Conservation (phyloP, 2,113 vertebrate species). For the Dromaius novaehollandiae region DNA sequence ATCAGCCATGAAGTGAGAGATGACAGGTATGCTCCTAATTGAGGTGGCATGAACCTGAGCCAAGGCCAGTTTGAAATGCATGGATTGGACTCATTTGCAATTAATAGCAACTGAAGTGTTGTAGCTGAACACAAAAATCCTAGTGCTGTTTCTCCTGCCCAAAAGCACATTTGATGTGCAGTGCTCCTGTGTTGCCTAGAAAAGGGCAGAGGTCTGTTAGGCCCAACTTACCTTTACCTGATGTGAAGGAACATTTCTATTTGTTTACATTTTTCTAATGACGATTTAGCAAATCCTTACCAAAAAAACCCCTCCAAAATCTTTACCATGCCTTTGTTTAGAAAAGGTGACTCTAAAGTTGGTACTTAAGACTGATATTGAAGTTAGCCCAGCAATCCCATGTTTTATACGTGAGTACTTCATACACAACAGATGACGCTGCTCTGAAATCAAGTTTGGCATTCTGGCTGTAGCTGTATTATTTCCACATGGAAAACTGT, state of each 20-base stretch:
- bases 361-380: neutral
- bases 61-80: neutral
- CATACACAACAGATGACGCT: neutral
- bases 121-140: neutral
- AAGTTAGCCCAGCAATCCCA: neutral
- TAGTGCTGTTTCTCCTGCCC: neutral
- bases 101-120: neutral
- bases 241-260: neutral
- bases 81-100: neutral
- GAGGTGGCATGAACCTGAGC: neutral
- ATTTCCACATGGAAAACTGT: conserved; percentile 28
- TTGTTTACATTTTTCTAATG: neutral
- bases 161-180: neutral
- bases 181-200: neutral
- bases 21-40: neutral
- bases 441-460: conserved; percentile 23
- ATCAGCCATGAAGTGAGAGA: neutral
- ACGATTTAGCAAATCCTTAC: neutral
- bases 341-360: neutral
- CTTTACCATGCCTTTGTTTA: too few relatives aligned
- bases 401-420: neutral
- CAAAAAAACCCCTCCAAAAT: neutral
- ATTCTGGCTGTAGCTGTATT: neutral
- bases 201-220: neutral
- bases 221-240: neutral